Evolutionary conservation across 2,113 vertebrate genomes (phyloP), one percentile per base, ranked within the genome.

Genomic region (Pluvialis apricaria): DNA sequence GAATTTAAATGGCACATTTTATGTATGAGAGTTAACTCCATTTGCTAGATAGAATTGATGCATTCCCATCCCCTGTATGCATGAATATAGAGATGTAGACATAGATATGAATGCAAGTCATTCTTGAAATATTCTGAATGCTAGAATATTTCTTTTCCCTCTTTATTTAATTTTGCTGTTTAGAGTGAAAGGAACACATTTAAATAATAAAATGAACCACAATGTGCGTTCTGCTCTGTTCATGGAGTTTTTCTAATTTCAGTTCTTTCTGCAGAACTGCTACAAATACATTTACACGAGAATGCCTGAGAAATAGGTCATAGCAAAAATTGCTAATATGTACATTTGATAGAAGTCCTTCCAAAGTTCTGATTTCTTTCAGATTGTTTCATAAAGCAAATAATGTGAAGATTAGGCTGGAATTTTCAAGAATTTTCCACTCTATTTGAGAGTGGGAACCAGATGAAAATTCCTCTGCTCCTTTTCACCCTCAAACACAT

Each of bases 161-260:
- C 79, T 95, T 96, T 95, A 96, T 97, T 97, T 97, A 96, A 97
- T 97, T 97, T 92, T 87, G 78, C 87, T 94, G 94, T 94, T 94
- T 94, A 92, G 94, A 88, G 75, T 93, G 80, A 96, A 94, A 96
- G 58, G 86, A 95, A 76, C 42, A 9, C 82, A 94, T 96, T 97
- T 96, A 93, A 97, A 97, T 97, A 96, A 96, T 82, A 87, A 97
- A 97, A 96, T 15, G 84, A 90, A 61, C 61, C 64, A 87, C 89
- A 88, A 61, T 91, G 90, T 80, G 54, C 13, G 20, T 88, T 91
- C 91, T 91, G 92, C 93, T 96, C 96, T 96, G 97, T 97, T 96
- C 86, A 92, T 72, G 91, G 94, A 64, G 80, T 80, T 96, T 92
- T 96, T 97, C 97, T 98, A 96, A 97, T 98, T 97, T 97, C 92